Evolutionary conservation across 2,113 vertebrate species (phyloP), one percentile per base, ranked within the genome.

Genomic region (Dolichotis patagonum): DNA sequence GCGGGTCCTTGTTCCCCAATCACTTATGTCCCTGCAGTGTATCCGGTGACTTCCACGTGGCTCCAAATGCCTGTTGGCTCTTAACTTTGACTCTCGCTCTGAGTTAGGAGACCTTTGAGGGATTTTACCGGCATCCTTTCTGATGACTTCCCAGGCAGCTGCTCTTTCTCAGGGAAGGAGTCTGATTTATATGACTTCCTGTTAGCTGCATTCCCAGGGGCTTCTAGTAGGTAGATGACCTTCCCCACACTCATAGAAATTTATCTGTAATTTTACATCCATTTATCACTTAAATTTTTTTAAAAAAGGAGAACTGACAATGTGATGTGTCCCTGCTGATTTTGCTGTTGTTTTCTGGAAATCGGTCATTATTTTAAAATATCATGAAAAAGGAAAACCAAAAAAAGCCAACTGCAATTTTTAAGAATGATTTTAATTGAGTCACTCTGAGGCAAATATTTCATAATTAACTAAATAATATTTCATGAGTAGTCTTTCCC

Each of bases 261-360:
- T 88, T 26, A 83, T 83, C 32, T 78, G 67, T 30, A 67, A 35
- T 86, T 90, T 77, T 56, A 78, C 52, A 86, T 82, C 35, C 49
- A 81, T 67, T 71, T 4, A 49, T 92, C 52, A 52, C 89, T 85
- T 81, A 77, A 85, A 71, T 85, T n/a, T n/a, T n/a, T n/a, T 46
- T 46, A 46, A 46, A 46, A 92, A 83, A 63, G 26, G 80, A 86
- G 58, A n/a, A 73, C 28, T 82, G 13, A 46, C 62, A 20, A 54
- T 49, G 46, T 52, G n/a, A 43, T 22, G 19, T 92, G 49, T 65
- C 30, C 81, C 17, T 81, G 22, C 6, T 91, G 9, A 32, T 26
- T 94, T 94, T 94, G 54, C 28, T 82, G 10, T 75, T 85, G 28
- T 88, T 88, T 13, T 87, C 83, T 85, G 71, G 41, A 89, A 85